Percentiles rank a stretch among this genome's conserved stretches.
Conservation (phyloP, 2,797 vertebrate species). For the Mastacembelus armatus region DNA sequence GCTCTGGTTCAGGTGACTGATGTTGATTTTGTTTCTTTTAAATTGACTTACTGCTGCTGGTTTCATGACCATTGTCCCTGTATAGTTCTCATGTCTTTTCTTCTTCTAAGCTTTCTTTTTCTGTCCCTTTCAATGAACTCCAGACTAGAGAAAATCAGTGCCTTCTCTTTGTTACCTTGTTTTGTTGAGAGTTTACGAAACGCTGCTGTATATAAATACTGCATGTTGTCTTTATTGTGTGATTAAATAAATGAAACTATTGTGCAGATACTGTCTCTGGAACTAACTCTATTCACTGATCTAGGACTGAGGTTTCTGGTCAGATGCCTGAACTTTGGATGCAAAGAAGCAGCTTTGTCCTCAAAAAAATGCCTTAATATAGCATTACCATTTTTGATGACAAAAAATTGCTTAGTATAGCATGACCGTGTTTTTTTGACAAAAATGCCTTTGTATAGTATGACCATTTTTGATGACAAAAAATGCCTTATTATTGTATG, state of each 20-base stretch:
- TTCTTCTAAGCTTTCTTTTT: neutral
- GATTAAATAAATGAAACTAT: conserved; percentile 62
- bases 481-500: too few species aligned
- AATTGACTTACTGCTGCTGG: conserved; percentile 9
- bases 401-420: too few species aligned
- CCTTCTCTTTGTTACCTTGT: conserved; percentile 52
- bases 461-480: too few species aligned
- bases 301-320: too few species aligned
- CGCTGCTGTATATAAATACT: conserved; percentile 57
- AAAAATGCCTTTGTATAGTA: too few species aligned
- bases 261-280: conserved; percentile 2
- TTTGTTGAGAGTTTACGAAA: conserved; percentile 21
- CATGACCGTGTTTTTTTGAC: too few species aligned
- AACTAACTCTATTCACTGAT: neutral
- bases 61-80: neutral
- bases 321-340: too few species aligned
- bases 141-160: conserved; percentile 40
- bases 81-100: neutral
- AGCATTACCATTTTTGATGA: too few species aligned
- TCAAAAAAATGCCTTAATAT: too few species aligned
- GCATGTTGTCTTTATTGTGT: conserved; percentile 51
- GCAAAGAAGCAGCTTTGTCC: too few species aligned
- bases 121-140: neutral
- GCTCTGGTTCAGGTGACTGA: neutral
- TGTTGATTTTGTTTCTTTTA: neutral